Base-by-base conservation (phyloP, 2,113 vertebrate species). In the Orientallactaga bullata region DNA sequence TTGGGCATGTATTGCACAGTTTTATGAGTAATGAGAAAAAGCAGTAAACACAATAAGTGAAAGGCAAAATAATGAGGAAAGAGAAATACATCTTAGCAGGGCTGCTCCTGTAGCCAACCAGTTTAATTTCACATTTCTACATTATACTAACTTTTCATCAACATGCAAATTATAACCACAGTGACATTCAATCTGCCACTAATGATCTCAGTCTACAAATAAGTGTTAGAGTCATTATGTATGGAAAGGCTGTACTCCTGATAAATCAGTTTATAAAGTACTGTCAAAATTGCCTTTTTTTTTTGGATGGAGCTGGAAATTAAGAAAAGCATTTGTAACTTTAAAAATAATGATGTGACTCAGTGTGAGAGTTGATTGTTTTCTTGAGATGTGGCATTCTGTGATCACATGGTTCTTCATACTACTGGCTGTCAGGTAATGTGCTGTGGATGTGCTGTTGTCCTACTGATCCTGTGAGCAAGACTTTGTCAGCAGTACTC, bases 61-160 rank as follows among this genome's bases (percentile, higher is more conserved):
- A 72, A 93, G 35, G 17, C 85, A 55, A 93, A 88, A 83, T 7
- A 94, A 97, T 66, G 79, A 95, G 69, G 55, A 78, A 47, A 73
- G 71, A 93, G 35, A 92, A 85, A 84, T 90, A 60, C 51, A 85
- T 94, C 82, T 89, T 78, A 94, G 65, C 24, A 77, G 78, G 32
- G 83, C 26, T 68, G 28, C n/a, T 82, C 65, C 79, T 63, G 37
- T 35, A 81, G 37, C n/a, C 82, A 32, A 60, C 68, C 89, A 74
- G 37, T 23, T 93, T 90, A 6, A 91, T 97, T 96, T 93, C 71
- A 74, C 39, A 86, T 96, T 94, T 89, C 85, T 79, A 11, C 80
- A 74, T 93, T 37, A 87, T 73, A n/a, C 0, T 97, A 95, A 90
- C 92, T 93, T 96, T 92, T 87, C 90, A 96, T 79, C 88, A 78